Conservation (phyloP, 2,113 vertebrate species). For the Oxygymnocypris stewartii region DNA sequence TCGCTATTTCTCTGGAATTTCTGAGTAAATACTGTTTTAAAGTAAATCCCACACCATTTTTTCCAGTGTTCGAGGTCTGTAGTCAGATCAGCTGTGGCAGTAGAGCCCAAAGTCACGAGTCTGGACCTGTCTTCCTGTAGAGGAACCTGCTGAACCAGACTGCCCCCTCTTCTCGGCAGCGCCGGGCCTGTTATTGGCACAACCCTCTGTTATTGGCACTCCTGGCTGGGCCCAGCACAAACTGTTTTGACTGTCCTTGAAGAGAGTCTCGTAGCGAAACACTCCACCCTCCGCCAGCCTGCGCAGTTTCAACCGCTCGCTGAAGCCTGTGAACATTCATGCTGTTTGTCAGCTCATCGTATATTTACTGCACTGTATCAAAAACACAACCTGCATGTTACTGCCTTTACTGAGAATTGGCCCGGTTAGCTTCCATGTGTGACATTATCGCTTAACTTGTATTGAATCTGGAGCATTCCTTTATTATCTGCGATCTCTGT, state of each 20-base stretch:
- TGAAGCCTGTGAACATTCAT: neutral
- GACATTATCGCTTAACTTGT: neutral
- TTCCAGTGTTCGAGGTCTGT: neutral
- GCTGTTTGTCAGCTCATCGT: neutral
- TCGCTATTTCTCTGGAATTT: no score
- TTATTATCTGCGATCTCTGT: neutral
- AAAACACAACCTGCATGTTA: neutral
- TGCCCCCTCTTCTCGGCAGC: neutral
- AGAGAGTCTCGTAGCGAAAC: neutral
- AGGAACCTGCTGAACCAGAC: neutral
- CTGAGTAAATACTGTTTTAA: no score
- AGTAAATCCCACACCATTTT: no score
- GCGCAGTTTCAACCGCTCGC: neutral
- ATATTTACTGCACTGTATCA: neutral
- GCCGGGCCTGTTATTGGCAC: constrained; percentile 20
- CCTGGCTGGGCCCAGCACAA: neutral
- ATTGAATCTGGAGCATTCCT: neutral
- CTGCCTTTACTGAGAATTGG: neutral
- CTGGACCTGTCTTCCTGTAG: neutral
- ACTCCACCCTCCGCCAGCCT: neutral
- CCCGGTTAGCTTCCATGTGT: neutral
- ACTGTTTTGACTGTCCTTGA: constrained; percentile 3
- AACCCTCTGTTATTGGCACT: neutral
- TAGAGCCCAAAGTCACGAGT: neutral
- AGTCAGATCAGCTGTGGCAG: neutral